Evolutionary conservation across 2,888 invertebrate genomes (phyloP).

Genomic region (Drosophila anomelani): DNA sequence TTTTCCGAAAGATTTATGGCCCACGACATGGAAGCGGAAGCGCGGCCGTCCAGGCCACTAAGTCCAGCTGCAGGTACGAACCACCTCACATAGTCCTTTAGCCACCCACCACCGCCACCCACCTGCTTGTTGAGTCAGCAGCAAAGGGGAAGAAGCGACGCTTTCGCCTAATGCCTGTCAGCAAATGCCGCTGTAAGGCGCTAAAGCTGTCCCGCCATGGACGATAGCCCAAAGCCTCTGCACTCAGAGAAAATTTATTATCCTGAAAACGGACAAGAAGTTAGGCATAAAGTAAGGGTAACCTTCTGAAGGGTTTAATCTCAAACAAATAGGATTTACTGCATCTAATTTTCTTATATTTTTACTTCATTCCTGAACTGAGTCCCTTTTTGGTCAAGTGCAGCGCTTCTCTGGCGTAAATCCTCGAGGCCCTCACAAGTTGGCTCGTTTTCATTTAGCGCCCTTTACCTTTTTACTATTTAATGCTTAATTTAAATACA

Average conservation of each 20-base stretch:
- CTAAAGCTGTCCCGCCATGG: constrained; percentile 42
- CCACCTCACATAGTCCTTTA: not conserved
- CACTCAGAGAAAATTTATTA: not conserved
- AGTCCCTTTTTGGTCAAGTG: not conserved
- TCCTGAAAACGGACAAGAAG: not conserved
- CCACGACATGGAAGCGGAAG: constrained; percentile 68
- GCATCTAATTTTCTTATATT: not conserved
- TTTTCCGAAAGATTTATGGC: constrained; percentile 79
- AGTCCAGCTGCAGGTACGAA: constrained; percentile 58
- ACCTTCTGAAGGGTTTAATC: not conserved
- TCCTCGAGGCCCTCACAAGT: constrained; percentile 58
- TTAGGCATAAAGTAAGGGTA: not conserved
- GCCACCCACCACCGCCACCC: not conserved
- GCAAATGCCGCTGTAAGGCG: constrained; percentile 57
- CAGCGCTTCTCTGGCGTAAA: constrained; percentile 24
- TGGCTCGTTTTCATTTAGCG: constrained; percentile 52
- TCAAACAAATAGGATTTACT: not conserved
- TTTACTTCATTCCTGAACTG: not conserved
- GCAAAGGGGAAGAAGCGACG: constrained; percentile 36
- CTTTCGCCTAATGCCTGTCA: constrained; percentile 69
- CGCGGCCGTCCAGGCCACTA: constrained; percentile 43
- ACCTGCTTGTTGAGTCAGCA: constrained; percentile 57
- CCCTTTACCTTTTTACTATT: constrained; percentile 44
- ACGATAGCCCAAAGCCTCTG: not conserved
- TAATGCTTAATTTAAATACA: constrained; percentile 74